Percentiles rank a stretch among this genome's conserved stretches.
phyloP scores from a whole-genome alignment of 1,140 invertebrate species.

The Eumeta japonica region DNA sequence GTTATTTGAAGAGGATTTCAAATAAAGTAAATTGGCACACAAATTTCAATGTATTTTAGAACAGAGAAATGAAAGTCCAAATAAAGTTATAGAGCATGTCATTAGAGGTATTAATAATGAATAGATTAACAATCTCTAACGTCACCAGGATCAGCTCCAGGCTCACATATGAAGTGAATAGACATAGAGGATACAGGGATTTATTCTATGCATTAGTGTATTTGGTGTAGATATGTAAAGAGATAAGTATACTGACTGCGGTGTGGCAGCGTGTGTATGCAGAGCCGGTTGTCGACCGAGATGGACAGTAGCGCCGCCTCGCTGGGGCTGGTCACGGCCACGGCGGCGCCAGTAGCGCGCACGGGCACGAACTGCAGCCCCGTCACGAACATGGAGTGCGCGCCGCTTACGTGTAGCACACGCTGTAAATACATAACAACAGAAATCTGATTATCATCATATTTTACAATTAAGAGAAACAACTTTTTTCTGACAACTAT shows the following conservation, averaged over 20 bases:
- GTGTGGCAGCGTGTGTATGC: conserved; percentile 82
- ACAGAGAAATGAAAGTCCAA: too few relatives aligned
- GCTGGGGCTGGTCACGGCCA: conserved; percentile 67
- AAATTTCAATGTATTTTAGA: too few relatives aligned
- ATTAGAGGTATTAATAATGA: background rate
- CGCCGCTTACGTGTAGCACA: conserved; percentile 75
- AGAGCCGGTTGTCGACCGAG: conserved; percentile 91
- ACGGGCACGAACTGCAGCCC: conserved; percentile 87
- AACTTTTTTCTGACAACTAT: too few relatives aligned
- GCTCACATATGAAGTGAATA: background rate
- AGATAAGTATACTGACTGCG: conserved; percentile 66
- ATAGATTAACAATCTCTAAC: background rate
- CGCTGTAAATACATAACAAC: conserved; percentile 60
- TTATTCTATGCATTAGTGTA: background rate
- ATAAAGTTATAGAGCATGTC: too few relatives aligned
- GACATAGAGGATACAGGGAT: background rate
- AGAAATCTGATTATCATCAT: too few relatives aligned
- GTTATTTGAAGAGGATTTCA: too few relatives aligned
- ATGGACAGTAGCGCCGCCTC: conserved; percentile 89
- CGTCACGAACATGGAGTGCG: conserved; percentile 93
- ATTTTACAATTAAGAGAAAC: too few relatives aligned
- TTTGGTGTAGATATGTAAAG: background rate
- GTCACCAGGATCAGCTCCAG: background rate
- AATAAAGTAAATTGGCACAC: too few relatives aligned
- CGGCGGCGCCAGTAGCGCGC: conserved; percentile 65